Evolutionary conservation across 1,140 invertebrate species (phyloP).

Genomic region (Neodiprion pinetum): DNA sequence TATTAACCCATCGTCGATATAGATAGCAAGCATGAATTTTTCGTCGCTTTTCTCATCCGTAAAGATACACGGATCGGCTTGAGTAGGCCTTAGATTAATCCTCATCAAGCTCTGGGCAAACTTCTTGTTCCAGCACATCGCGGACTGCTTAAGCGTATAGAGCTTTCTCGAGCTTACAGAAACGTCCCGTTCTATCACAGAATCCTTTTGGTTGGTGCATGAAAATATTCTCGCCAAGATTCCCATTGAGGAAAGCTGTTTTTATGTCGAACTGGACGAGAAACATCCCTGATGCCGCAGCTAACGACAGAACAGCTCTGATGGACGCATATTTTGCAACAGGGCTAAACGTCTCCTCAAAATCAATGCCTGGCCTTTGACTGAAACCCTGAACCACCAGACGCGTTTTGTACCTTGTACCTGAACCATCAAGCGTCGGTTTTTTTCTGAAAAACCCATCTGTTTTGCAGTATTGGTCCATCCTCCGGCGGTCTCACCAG

Average conservation of each 20-base stretch:
- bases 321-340: slow-evolving; percentile 19
- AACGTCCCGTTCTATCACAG: slow-evolving; percentile 21
- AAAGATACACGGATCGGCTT: slow-evolving; percentile 35
- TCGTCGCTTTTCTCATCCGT: slow-evolving; percentile 10
- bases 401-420: slow-evolving; percentile 23
- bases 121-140: slow-evolving; percentile 36
- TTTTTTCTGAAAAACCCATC: slow-evolving; percentile 35
- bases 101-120: slow-evolving; percentile 24
- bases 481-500: slow-evolving; percentile 37
- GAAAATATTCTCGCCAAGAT: slow-evolving; percentile 35
- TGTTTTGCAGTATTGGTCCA: slow-evolving; percentile 36
- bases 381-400: slow-evolving; percentile 26
- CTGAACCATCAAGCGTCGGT: slow-evolving; percentile 14
- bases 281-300: slow-evolving; percentile 3
- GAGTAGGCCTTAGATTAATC: slow-evolving; percentile 23
- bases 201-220: slow-evolving; percentile 36
- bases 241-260: slow-evolving; percentile 33
- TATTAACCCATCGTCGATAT: slow-evolving; percentile 39
- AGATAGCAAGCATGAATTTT: slow-evolving; percentile 29
- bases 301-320: slow-evolving; percentile 8
- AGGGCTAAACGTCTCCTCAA: slow-evolving; percentile 27
- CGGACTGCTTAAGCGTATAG: slow-evolving; percentile 46
- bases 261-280: slow-evolving; percentile 6
- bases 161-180: slow-evolving; percentile 33
- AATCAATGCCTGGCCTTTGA: slow-evolving; percentile 29